Evolutionary conservation across 2,888 invertebrate species (phyloP).

Genomic region (Leucophenga montana): DNA sequence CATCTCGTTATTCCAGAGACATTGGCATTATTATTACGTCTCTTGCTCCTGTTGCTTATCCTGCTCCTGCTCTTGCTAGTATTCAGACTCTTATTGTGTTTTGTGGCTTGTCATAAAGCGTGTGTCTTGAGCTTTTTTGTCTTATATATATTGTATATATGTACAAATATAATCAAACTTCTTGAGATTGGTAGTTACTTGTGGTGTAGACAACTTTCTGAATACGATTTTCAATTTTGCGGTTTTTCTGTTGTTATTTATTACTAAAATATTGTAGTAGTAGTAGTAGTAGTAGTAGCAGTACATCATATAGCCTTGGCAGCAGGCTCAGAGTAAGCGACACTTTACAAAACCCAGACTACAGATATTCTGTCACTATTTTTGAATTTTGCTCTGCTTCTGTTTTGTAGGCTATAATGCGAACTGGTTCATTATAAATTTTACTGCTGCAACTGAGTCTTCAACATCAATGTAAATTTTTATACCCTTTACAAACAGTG

Average conservation of each 20-base stretch:
- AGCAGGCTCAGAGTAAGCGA: background rate
- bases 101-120: too few species aligned
- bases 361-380: background rate
- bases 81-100: too few species aligned
- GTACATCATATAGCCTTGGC: constrained; percentile 6
- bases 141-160: too few species aligned
- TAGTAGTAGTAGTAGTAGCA: too few species aligned
- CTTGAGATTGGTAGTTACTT: constrained; percentile 26
- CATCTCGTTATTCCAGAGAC: constrained; percentile 57
- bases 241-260: constrained; percentile 44
- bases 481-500: too few species aligned
- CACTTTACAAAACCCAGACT: background rate
- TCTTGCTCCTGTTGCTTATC: constrained; percentile 41
- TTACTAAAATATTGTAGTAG: background rate
- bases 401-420: background rate
- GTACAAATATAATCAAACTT: background rate
- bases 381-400: background rate
- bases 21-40: constrained; percentile 25
- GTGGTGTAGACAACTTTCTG: constrained; percentile 53
- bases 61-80: constrained; percentile 34
- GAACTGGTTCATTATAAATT: too few species aligned
- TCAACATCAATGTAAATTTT: background rate
- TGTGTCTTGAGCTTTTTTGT: constrained; percentile 14
- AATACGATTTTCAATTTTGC: constrained; percentile 60
- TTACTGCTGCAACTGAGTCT: background rate